Evolutionary conservation across 2,888 invertebrate species (phyloP), one percentile per base, ranked within the genome.

Genomic region (Spisula solida): DNA sequence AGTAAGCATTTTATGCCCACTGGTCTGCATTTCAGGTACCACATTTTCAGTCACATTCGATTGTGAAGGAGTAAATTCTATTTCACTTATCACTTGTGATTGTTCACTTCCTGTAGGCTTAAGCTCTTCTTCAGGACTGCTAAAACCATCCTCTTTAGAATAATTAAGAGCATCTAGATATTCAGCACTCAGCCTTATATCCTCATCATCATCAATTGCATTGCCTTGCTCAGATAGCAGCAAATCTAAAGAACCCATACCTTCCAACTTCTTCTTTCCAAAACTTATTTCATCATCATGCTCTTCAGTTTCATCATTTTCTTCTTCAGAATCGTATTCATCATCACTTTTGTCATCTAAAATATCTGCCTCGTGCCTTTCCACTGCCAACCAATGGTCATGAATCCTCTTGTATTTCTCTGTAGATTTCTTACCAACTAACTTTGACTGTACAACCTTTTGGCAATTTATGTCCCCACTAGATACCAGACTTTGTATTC

Each of bases 391-490:
- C 90, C n/a, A 85, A 88, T 48, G 86, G 70, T 51, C 85, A 90
- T 5, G 90, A 82, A 92, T 75, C 78, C 85, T 88, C n/a, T 56
- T 85, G 51, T 92, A 92, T 25, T 83, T 88, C n/a, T 81, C 90
- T 31, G 82, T 70, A 25, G 82, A 81, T 47, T 41, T 87, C 48
- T 86, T 81, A 56, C 66, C 82, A 82, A 25, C 48, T 18, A 41
- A 70, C 55, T 82, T 70, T 41, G 48, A 14, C 12, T 87, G 83
- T 48, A 51, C 84, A 34, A n/a, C 84, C 47, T 29, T 25, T 47
- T 66, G 18, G 34, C 75, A 29, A 75, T 66, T 47, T 8, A 16
- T 25, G 1, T 14, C 12, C n/a, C 66, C 70, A 70, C 31, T 41
- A 16, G 34, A 1, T 29, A n/a, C 66, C 47, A 1, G 25, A 82